Conservation (phyloP, 2,888 invertebrate species). For the Seira sanloemensis region DNA sequence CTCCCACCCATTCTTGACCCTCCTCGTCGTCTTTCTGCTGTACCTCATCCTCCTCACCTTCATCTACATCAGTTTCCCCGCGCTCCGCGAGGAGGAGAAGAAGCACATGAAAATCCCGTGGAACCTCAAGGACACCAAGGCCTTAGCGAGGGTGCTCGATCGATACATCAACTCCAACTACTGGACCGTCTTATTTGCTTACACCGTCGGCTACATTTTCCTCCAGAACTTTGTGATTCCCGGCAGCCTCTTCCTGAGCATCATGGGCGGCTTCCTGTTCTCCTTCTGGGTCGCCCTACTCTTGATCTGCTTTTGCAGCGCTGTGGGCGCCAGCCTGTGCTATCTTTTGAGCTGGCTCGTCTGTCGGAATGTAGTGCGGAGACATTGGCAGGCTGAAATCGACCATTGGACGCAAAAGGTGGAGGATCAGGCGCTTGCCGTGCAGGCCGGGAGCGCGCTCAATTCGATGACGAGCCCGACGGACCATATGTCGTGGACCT, state of each 20-base stretch:
- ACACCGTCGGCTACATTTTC: slow-evolving; percentile 94
- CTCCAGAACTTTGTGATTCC: slow-evolving; percentile 99
- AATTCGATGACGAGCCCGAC: slow-evolving; percentile 92
- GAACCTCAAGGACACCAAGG: slow-evolving; percentile 86
- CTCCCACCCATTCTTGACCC: slow-evolving; percentile 3
- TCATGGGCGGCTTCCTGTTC: slow-evolving; percentile 97
- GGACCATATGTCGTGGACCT: slow-evolving; percentile 91
- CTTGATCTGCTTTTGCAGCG: slow-evolving; percentile 94
- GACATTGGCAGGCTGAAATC: slow-evolving; percentile 91
- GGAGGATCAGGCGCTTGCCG: slow-evolving; percentile 92
- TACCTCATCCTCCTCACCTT: slow-evolving; percentile 19
- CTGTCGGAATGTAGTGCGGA: slow-evolving; percentile 88
- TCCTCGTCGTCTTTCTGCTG: slow-evolving; percentile 17
- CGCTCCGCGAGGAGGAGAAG: neutral
- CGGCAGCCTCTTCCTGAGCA: slow-evolving; percentile 97
- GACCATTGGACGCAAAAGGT: slow-evolving; percentile 90
- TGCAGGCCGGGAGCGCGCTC: slow-evolving; percentile 97
- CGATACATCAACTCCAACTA: slow-evolving; percentile 92
- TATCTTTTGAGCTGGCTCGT: slow-evolving; percentile 91
- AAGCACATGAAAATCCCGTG: slow-evolving; percentile 35
- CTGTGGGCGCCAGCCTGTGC: slow-evolving; percentile 95
- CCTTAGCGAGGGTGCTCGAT: slow-evolving; percentile 91
- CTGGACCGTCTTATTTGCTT: slow-evolving; percentile 82
- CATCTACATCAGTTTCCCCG: slow-evolving; percentile 17
- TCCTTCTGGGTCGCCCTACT: slow-evolving; percentile 92